Evolutionary conservation across 2,797 vertebrate species (phyloP).

Genomic region (Lemur catta): DNA sequence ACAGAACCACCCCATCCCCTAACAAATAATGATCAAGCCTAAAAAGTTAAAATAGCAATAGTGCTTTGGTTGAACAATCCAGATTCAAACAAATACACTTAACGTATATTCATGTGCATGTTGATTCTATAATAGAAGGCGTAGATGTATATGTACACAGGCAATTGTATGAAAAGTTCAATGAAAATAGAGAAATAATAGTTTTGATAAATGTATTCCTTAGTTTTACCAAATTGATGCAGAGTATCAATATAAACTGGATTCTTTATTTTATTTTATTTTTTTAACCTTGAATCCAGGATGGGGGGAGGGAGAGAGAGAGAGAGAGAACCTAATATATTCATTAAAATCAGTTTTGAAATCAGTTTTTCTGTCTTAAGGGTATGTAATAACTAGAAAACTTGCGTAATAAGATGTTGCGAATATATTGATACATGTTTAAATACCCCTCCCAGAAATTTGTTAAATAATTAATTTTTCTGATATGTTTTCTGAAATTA

Average conservation of each 20-base stretch:
- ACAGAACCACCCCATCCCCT: accelerated
- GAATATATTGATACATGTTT: constrained; percentile 46
- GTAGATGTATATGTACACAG: neutral
- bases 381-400: constrained; percentile 55
- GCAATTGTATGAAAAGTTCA: constrained; percentile 46
- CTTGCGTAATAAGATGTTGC: constrained; percentile 60
- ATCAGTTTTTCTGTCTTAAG: constrained; percentile 66
- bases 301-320: neutral
- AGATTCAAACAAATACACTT: neutral
- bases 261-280: constrained; percentile 74
- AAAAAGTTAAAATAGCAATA: neutral
- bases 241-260: constrained; percentile 49
- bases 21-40: neutral
- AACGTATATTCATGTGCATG: neutral
- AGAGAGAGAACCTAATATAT: constrained; percentile 54
- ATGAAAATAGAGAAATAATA: constrained; percentile 61
- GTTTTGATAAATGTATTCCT: constrained; percentile 76
- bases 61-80: neutral
- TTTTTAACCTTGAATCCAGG: constrained; percentile 62
- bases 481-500: constrained; percentile 53
- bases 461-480: constrained; percentile 76
- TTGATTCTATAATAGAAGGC: neutral
- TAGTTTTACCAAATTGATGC: constrained; percentile 71
- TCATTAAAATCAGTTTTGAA: constrained; percentile 70
- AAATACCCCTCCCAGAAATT: constrained; percentile 48